Percentiles rank a stretch among this genome's conserved stretches.
Conservation (phyloP, 2,113 vertebrate genomes). For the Myotis lucifugus region DNA sequence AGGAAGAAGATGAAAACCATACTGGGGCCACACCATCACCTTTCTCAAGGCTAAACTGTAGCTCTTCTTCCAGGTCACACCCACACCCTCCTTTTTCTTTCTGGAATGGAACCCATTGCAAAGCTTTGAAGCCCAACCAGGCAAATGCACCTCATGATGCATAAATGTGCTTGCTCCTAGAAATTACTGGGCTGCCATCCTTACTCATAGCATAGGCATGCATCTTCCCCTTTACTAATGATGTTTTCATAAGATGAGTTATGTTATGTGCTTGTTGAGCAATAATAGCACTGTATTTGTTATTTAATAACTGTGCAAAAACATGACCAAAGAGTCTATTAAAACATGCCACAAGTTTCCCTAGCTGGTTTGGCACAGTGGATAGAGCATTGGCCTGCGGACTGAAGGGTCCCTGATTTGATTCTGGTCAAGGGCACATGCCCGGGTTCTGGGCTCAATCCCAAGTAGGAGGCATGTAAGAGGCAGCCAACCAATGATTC, state of each 20-base stretch:
- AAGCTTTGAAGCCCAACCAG: neutral
- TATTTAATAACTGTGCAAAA: constrained; percentile 55
- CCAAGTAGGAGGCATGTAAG: too few relatives aligned
- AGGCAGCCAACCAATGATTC: too few relatives aligned
- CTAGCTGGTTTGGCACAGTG: too few relatives aligned
- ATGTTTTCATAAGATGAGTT: neutral
- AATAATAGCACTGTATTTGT: constrained; percentile 40
- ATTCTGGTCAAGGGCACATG: too few relatives aligned
- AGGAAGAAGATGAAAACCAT: neutral
- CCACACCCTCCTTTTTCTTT: neutral
- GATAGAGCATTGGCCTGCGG: too few relatives aligned
- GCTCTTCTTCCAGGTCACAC: neutral
- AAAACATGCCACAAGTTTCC: constrained; percentile 3
- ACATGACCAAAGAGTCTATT: neutral
- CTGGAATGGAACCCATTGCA: neutral
- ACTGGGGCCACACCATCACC: neutral
- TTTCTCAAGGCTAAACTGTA: neutral
- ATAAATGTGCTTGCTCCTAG: neutral
- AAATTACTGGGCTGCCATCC: neutral
- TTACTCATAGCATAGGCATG: neutral
- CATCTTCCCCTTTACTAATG: neutral
- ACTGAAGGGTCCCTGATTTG: too few relatives aligned
- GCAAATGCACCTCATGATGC: neutral
- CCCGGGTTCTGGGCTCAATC: too few relatives aligned
- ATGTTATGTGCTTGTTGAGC: neutral